Conservation (phyloP, 2,113 vertebrate species). For the Delphinapterus leucas region DNA sequence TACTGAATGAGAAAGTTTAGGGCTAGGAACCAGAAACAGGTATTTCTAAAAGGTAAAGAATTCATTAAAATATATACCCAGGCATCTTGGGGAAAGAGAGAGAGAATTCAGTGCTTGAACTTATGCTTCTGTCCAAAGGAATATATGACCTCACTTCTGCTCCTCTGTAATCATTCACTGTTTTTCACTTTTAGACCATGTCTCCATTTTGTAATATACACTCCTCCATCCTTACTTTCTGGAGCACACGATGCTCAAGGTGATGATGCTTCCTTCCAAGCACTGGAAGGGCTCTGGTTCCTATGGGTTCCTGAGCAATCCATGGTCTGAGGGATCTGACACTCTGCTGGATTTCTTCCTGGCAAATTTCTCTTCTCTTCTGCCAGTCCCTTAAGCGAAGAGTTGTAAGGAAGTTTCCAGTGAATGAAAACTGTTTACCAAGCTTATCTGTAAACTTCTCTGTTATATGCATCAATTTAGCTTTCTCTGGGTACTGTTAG, state of each 20-base stretch:
- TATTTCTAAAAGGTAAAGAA: slow-evolving; percentile 13
- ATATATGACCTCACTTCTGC: not conserved
- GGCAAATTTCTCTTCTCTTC: not conserved
- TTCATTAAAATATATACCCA: not conserved
- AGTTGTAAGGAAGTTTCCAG: not conserved
- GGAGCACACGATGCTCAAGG: not conserved
- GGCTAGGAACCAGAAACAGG: not conserved
- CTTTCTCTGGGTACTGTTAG: not conserved
- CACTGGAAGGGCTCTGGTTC: not conserved
- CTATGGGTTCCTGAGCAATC: not conserved
- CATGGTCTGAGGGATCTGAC: not conserved
- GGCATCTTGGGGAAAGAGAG: not conserved
- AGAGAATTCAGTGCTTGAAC: not conserved
- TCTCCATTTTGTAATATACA: not conserved
- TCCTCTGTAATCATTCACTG: not conserved
- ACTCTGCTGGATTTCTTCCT: not conserved
- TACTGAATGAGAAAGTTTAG: not conserved
- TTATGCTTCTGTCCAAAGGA: not conserved
- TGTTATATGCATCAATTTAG: not conserved
- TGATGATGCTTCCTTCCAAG: not conserved
- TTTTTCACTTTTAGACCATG: not conserved
- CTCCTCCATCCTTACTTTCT: not conserved
- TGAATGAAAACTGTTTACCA: not conserved
- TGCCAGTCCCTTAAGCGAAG: not conserved
- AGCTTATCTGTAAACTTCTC: not conserved